A percentile compares a stretch with the other conserved stretches of the same genome.
Evolutionary conservation across 2,113 vertebrate species (phyloP).

Genomic region (Arothron firmamentum): DNA sequence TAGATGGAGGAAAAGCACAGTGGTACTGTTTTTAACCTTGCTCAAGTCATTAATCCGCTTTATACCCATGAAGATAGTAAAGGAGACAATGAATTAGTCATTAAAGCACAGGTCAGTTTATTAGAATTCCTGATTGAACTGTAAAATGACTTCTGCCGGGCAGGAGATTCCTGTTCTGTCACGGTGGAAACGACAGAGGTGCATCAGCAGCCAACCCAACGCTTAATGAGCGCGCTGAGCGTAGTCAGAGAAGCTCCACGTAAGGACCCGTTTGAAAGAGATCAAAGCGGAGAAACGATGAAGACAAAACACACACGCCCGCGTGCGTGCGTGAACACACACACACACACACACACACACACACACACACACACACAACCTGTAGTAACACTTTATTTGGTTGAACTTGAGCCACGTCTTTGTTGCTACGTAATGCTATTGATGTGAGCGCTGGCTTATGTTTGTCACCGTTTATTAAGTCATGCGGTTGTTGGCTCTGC

Average conservation of each 20-base stretch:
- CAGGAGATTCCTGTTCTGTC: conserved; percentile 42
- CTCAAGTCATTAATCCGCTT: conserved; percentile 79
- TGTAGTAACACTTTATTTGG: conserved; percentile 22
- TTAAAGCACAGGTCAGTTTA: conserved; percentile 79
- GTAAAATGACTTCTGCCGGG: conserved; percentile 72
- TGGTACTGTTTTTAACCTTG: conserved; percentile 80
- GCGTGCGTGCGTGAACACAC: too few relatives aligned
- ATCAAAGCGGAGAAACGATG: conserved; percentile 29
- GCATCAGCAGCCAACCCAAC: conserved; percentile 39
- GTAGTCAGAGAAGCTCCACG: conserved; percentile 14
- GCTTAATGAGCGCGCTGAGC: conserved; percentile 41
- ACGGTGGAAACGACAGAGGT: conserved; percentile 41
- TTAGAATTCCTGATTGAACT: conserved; percentile 79
- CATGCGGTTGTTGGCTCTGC: conserved; percentile 41
- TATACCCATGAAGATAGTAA: conserved; percentile 78
- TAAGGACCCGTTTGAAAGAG: conserved; percentile 27
- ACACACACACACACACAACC: conserved; percentile 11
- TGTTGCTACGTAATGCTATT: conserved; percentile 10
- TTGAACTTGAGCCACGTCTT: conserved; percentile 28
- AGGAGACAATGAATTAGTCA: conserved; percentile 79
- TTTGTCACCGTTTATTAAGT: conserved; percentile 61
- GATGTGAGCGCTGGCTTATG: conserved; percentile 38
- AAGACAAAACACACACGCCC: background rate
- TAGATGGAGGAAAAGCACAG: conserved; percentile 71
- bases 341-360: conserved; percentile 4